Evolutionary conservation across 2,888 invertebrate genomes (phyloP), one percentile per base, ranked within the genome.

Genomic region (Griposia aprilina): DNA sequence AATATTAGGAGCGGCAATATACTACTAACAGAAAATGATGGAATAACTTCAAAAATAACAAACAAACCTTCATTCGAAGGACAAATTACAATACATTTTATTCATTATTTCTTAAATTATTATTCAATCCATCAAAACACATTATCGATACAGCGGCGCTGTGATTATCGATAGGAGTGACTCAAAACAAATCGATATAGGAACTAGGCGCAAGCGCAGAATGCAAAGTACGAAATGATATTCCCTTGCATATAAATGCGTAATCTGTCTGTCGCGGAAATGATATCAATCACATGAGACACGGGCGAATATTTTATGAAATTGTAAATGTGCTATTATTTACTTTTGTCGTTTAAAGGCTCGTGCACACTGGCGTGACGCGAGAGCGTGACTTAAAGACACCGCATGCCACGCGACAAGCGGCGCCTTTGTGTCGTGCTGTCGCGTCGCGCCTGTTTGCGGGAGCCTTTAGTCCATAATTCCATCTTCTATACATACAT

Each of bases 201-300:
- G 59, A 66, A 72, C 74, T 48, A 50, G n/a, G 59, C n/a, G 45
- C 78, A 72, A 26, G 52, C 65, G 36, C 63, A 65, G 86, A 81
- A 85, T 85, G 72, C 78, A 69, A 81, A 83, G 26, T 76, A 78
- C 66, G 41, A 66, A 74, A 74, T 69, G 20, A 71, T 84, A 79
- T 81, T 76, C 65, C 10, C 74, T 73, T 76, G 85, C 74, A 85
- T 84, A 85, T 72, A 41, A 79, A 84, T 85, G 63, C 57, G 52
- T 85, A 75, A 72, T 85, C 67, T 71, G 70, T 59, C 30, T 41
- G 57, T 78, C 50, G 57, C 73, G 85, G 85, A 84, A 74, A 62
- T 72, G 75, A 76, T 76, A 68, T 82, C 76, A 82, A 65, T 77
- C 60, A 50, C 55, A 41, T n/a, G 57, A 67, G 62, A 79, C 75